Evolutionary conservation across 1,140 invertebrate genomes (phyloP), one percentile per base, ranked within the genome.

Genomic region (Lasioglossum baleicum): DNA sequence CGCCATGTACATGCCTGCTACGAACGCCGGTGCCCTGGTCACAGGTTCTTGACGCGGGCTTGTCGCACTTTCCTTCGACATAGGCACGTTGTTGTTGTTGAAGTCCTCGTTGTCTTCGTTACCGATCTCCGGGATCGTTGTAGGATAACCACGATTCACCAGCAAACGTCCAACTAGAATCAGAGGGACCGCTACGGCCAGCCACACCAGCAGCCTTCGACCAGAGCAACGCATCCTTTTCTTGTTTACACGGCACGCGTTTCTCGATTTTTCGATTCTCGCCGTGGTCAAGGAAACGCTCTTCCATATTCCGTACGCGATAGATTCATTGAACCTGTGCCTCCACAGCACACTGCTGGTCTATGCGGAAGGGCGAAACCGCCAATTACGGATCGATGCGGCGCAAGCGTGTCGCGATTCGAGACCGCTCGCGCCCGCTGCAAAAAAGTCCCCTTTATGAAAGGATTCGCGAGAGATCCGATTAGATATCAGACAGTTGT

Each of bases 1-100:
- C 83, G 90, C 91, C 88, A 95, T 93, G 80, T 95, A 95, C 20
- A 89, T 90, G 10, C 94, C 95, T 7, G 90, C 87, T 64, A 81
- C 68, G 58, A 87, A 91, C 91, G 93, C 77, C 80, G 76, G 67
- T 63, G 80, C 71, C 44, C 20, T 58, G n/a, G n/a, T 8, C 17
- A 20, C 20, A 20, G 56, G 5, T n/a, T 58, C 56, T 6, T 58
- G 7, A 20, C 56, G 58, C 42, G 11, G 63, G 64, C 2, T n/a
- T 79, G 83, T 58, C n/a, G 56, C 6, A n/a, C 56, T n/a, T 48
- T 48, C 0, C 7, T n/a, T 58, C 20, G 56, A 58, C 17, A 58
- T 8, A 20, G 56, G 5, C 44, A 58, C 20, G 56, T n/a, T n/a
- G 56, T 48, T 48, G 2, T n/a, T 8, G 20, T 58, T 8, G 35